These are phyloP conservation scores for Erpornis zantholeuca DNA, from an alignment of 2,113 vertebrate genomes.

Conservation along the genomic window DNA sequence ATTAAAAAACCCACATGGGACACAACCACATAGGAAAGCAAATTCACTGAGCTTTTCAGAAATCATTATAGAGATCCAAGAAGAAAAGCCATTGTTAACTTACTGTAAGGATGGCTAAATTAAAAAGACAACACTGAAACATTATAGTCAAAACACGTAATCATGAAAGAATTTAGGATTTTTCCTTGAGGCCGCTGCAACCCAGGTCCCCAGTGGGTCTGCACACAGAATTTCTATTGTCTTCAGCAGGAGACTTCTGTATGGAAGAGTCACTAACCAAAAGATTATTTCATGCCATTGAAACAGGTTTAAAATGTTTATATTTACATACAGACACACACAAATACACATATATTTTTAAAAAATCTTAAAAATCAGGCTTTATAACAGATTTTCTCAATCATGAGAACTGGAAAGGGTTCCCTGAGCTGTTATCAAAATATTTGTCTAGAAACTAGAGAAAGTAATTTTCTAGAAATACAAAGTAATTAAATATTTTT, in stretches of 20 bases:
- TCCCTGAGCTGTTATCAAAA: background rate
- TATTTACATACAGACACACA: background rate
- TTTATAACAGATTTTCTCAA: background rate
- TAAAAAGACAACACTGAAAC: slow-evolving; percentile 53
- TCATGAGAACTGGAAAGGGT: background rate
- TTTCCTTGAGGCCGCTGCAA: background rate
- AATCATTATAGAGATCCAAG: slow-evolving; percentile 8
- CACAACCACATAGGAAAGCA: slow-evolving; percentile 8
- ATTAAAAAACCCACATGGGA: slow-evolving; percentile 3
- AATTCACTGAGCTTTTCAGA: slow-evolving; percentile 32
- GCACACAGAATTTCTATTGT: background rate
- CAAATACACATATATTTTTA: background rate
- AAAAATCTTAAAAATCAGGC: background rate
- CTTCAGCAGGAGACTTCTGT: background rate
- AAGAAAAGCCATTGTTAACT: background rate
- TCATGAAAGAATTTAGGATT: slow-evolving; percentile 25
- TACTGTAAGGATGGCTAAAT: slow-evolving; percentile 25
- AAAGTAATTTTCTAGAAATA: background rate
- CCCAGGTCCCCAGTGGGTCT: background rate
- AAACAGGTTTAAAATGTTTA: background rate
- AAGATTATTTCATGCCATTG: background rate
- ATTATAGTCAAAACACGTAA: slow-evolving; percentile 25
- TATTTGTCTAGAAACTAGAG: background rate
- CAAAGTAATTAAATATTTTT: background rate
- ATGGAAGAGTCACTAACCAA: background rate